Conservation (phyloP, 2,113 vertebrate genomes). For the Mustela lutreola region DNA sequence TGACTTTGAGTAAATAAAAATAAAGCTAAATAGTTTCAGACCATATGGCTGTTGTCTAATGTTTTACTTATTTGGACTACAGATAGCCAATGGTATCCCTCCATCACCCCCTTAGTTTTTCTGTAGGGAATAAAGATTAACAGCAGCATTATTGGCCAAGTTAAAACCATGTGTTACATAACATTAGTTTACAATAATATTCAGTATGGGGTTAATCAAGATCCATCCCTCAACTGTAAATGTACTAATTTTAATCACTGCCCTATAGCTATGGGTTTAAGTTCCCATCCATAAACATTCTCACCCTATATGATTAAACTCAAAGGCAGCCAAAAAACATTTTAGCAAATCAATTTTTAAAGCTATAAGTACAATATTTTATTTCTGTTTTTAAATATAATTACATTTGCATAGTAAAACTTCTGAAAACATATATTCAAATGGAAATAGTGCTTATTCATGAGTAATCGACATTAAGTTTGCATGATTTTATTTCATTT, state of each 20-base stretch:
- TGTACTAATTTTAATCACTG: not conserved
- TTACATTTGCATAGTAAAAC: not conserved
- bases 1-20: slow-evolving; percentile 66
- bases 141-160: not conserved
- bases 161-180: not conserved
- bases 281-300: not conserved
- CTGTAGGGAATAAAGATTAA: slow-evolving; percentile 15
- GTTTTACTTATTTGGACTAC: slow-evolving; percentile 53
- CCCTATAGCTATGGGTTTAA: not conserved
- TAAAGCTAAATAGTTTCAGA: slow-evolving; percentile 49
- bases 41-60: slow-evolving; percentile 48
- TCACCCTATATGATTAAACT: not conserved
- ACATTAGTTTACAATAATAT: not conserved
- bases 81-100: not conserved
- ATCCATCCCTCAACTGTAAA: not conserved
- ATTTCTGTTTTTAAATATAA: not conserved
- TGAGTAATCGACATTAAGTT: not conserved
- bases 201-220: not conserved
- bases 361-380: not conserved
- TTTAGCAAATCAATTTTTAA: not conserved
- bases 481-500: not conserved
- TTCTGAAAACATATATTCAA: not conserved
- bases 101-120: not conserved
- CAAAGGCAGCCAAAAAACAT: not conserved
- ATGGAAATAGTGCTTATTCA: not conserved